Evolutionary conservation across 2,888 invertebrate species (phyloP), one percentile per base, ranked within the genome.

Genomic region (Hololepta plana): DNA sequence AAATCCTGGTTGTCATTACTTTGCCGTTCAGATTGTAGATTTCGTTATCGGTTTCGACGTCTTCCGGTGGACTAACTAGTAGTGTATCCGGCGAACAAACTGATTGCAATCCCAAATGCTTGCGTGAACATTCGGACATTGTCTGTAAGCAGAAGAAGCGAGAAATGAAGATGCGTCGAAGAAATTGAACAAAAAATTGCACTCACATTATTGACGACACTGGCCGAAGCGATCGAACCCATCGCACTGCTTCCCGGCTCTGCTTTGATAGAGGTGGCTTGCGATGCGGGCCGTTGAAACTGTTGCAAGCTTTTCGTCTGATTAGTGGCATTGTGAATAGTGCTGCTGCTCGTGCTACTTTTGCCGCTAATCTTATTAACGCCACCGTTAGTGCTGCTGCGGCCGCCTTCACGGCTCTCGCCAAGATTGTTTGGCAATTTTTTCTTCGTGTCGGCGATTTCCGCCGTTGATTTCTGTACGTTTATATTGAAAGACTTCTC

Each of bases 111-210:
- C 52, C 62, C 31, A 57, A 40, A 34, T 55, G 65, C 45, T 64
- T 67, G 40, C 66, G 65, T 2, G 65, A 67, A 29, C 60, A 57
- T 39, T 67, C 66, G 12, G 67, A 65, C 41, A 64, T 52, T 3
- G 62, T 62, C 59, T 62, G 43, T 23, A 51, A n/a, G n/a, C n/a
- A n/a, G n/a, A n/a, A n/a, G n/a, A n/a, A 2, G 2, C 11, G 11
- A 10, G 11, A 22, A 22, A 22, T 20, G 21, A 20, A 20, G 12
- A 20, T 20, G 10, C n/a, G n/a, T 17, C 7, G n/a, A 17, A n/a
- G n/a, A 17, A 17, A 17, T 8, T 8, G 17, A 17, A 17, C 12
- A 23, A 22, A 19, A 17, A 26, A 15, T 25, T 7, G 12, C 26
- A 28, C 37, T 39, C 36, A 54, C 54, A 44, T 53, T 51, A 36